Evolutionary conservation across 2,797 vertebrate species (phyloP).

Genomic region (Pogoniulus pusillus): DNA sequence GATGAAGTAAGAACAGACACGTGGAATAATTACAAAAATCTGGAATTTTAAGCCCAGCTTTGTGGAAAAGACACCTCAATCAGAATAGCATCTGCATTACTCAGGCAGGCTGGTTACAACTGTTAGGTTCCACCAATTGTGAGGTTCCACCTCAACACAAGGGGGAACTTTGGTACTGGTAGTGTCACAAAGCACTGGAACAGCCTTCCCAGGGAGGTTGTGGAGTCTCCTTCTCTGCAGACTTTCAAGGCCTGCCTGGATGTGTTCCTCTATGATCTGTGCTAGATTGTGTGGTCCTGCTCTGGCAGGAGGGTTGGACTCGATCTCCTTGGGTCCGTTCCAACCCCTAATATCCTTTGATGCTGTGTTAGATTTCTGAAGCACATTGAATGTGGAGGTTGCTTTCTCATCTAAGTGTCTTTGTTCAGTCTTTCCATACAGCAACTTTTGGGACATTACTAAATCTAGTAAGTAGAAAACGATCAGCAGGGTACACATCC

Average conservation of each 20-base stretch:
- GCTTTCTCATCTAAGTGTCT: neutral
- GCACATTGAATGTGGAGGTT: neutral
- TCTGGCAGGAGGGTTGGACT: too few species aligned
- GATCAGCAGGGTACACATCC: neutral
- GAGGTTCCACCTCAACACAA: too few species aligned
- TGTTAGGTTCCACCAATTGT: too few species aligned
- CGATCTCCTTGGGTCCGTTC: too few species aligned
- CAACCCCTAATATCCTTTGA: too few species aligned
- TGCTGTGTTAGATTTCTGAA: neutral
- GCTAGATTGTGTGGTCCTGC: too few species aligned
- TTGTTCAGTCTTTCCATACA: neutral
- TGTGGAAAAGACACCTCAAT: neutral
- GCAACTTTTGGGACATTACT: neutral
- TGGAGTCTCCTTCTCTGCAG: too few species aligned
- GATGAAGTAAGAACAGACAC: neutral
- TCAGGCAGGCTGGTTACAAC: neutral
- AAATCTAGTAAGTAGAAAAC: neutral
- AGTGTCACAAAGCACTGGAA: too few species aligned
- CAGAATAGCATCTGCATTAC: neutral
- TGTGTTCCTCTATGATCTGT: too few species aligned
- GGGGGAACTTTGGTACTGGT: too few species aligned
- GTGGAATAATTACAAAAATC: neutral
- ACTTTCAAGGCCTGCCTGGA: too few species aligned
- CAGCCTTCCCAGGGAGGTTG: too few species aligned
- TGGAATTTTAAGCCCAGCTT: neutral